These are phyloP conservation scores for Varroa destructor DNA, from an alignment of 1,140 invertebrate species.

Conservation along the genomic window DNA sequence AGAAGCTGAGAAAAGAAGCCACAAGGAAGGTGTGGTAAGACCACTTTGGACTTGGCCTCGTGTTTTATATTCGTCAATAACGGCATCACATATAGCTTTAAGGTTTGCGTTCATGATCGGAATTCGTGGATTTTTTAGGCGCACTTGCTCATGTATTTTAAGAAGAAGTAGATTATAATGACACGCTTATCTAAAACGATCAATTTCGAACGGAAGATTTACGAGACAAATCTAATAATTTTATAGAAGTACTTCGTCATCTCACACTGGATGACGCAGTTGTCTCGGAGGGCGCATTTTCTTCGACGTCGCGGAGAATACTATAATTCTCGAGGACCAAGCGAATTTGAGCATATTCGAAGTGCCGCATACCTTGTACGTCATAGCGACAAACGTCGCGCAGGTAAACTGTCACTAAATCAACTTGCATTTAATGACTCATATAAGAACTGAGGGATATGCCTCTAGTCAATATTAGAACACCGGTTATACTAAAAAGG, in stretches of 20 bases:
- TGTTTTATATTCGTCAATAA: too few species aligned
- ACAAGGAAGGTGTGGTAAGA: background rate
- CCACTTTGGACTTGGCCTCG: too few species aligned
- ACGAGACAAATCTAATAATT: too few species aligned
- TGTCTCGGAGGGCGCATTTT: constrained; percentile 4
- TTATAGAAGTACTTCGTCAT: constrained; percentile 13
- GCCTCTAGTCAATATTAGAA: too few species aligned
- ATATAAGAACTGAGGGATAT: too few species aligned
- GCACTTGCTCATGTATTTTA: too few species aligned
- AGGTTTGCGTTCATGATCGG: background rate
- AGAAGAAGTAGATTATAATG: too few species aligned
- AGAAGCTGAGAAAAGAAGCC: background rate
- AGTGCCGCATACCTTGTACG: background rate
- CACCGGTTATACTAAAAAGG: too few species aligned
- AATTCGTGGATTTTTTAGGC: background rate
- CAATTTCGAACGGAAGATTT: too few species aligned
- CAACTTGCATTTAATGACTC: too few species aligned
- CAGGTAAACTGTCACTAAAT: background rate
- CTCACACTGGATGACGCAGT: constrained; percentile 10
- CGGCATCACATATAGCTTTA: background rate
- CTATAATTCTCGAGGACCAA: background rate
- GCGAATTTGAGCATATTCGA: constrained; percentile 9
- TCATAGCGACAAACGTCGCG: background rate
- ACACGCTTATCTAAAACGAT: too few species aligned
- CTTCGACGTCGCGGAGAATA: constrained; percentile 19